Percentiles rank a stretch among this genome's conserved stretches.
Conservation (phyloP, 2,113 vertebrate genomes). For the Pachycephala philippinensis region DNA sequence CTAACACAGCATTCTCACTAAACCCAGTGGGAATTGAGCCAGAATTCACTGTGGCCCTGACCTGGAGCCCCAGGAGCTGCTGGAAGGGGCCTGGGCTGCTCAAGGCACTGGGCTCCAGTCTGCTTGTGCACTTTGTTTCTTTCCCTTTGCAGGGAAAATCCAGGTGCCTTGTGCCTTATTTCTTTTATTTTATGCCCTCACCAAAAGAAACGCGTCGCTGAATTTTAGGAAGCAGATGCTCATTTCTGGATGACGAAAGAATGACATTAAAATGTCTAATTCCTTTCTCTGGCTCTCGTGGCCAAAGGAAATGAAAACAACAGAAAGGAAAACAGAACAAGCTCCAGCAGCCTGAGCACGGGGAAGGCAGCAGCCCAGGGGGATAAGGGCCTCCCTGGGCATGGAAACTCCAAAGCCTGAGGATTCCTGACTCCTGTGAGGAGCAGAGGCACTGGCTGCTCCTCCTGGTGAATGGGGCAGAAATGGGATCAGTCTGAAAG, state of each 20-base stretch:
- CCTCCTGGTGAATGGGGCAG: not conserved
- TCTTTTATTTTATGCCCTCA: not conserved
- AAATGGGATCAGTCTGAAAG: not conserved
- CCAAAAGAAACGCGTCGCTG: not conserved
- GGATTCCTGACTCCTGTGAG: not conserved
- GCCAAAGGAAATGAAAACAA: not conserved
- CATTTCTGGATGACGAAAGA: not conserved
- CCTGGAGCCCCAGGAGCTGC: not conserved
- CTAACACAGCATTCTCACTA: not conserved
- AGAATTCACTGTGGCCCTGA: not conserved
- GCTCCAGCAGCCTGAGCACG: not conserved
- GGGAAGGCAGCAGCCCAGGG: not conserved
- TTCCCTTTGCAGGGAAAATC: not conserved
- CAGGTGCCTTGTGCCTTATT: not conserved
- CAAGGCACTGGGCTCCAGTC: not conserved
- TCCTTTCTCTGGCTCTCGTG: not conserved
- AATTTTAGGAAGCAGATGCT: not conserved
- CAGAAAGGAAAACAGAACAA: not conserved
- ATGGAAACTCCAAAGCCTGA: not conserved
- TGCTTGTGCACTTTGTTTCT: not conserved
- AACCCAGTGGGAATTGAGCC: not conserved
- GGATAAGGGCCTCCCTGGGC: not conserved
- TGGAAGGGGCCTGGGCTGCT: not conserved
- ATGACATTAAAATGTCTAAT: not conserved
- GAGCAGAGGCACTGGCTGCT: not conserved